Evolutionary conservation across 1,140 invertebrate genomes (phyloP).

Genomic region (Potamilus streckersoni): DNA sequence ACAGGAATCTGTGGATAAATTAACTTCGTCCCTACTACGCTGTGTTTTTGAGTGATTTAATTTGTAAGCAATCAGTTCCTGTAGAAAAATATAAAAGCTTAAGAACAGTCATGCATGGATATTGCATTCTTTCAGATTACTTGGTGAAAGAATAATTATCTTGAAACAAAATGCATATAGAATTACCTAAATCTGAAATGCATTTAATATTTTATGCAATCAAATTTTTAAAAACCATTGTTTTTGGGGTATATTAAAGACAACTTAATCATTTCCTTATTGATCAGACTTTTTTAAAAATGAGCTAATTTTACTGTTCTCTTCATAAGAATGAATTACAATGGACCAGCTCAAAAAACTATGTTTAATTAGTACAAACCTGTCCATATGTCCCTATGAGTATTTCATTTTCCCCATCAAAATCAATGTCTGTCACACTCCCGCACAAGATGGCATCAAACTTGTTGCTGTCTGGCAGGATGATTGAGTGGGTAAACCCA

Average conservation of each 20-base stretch:
- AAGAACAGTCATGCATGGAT: background rate
- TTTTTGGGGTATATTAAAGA: background rate
- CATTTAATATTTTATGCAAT: background rate
- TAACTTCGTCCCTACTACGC: too few relatives aligned
- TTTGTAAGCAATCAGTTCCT: slow-evolving; percentile 76
- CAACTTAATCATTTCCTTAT: background rate
- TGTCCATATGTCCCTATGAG: slow-evolving; percentile 77
- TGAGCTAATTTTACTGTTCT: background rate
- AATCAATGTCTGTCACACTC: slow-evolving; percentile 78
- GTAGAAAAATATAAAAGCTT: slow-evolving; percentile 33
- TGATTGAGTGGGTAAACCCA: slow-evolving; percentile 71
- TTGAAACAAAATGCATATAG: background rate
- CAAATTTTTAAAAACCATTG: background rate
- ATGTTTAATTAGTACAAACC: slow-evolving; percentile 38
- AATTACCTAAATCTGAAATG: background rate
- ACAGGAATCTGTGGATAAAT: too few relatives aligned
- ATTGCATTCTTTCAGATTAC: background rate
- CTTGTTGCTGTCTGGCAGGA: slow-evolving; percentile 71
- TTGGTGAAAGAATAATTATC: background rate
- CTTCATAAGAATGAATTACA: background rate
- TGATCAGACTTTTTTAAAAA: background rate
- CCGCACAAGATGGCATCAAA: slow-evolving; percentile 74
- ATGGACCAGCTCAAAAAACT: background rate
- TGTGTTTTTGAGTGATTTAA: slow-evolving; percentile 9
- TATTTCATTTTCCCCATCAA: slow-evolving; percentile 80